Percentiles rank a stretch among this genome's conserved stretches.
phyloP scores from a whole-genome alignment of 2,113 vertebrate species.

The Solenodon paradoxus region DNA sequence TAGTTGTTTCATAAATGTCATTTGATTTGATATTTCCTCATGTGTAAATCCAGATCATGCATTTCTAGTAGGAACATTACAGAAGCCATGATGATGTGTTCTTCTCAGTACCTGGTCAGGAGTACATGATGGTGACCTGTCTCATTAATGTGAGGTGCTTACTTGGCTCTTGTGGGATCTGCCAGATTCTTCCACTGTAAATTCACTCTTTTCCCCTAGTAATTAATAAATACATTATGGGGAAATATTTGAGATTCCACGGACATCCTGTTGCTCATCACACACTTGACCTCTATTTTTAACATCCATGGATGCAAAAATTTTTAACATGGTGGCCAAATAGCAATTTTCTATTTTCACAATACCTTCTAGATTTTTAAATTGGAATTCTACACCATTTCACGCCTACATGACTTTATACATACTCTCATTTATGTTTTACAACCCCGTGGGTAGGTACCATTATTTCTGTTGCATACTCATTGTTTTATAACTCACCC shows the following conservation, averaged over 20 bases:
- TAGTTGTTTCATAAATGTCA: not conserved
- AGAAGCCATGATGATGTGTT: fast-evolving
- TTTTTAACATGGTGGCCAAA: not conserved
- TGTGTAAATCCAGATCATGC: not conserved
- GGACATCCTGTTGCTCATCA: not conserved
- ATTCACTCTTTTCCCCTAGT: not conserved
- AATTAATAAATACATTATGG: not conserved
- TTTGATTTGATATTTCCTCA: not conserved
- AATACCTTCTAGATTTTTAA: not conserved
- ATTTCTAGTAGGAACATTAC: not conserved
- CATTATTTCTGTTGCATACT: not conserved
- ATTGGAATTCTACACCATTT: not conserved
- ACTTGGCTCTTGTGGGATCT: not conserved
- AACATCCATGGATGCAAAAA: not conserved
- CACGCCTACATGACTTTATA: too few species aligned
- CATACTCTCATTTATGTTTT: not conserved
- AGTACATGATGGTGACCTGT: fast-evolving
- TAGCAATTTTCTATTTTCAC: not conserved
- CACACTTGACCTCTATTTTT: not conserved
- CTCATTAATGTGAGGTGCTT: not conserved
- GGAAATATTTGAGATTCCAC: not conserved
- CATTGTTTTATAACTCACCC: not conserved
- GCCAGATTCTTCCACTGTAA: not conserved
- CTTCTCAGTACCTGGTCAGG: fast-evolving
- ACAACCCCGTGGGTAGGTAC: not conserved